A percentile compares a stretch with the other conserved stretches of the same genome.
Evolutionary conservation across 2,888 invertebrate genomes (phyloP).

Genomic region (Lingula anatina): DNA sequence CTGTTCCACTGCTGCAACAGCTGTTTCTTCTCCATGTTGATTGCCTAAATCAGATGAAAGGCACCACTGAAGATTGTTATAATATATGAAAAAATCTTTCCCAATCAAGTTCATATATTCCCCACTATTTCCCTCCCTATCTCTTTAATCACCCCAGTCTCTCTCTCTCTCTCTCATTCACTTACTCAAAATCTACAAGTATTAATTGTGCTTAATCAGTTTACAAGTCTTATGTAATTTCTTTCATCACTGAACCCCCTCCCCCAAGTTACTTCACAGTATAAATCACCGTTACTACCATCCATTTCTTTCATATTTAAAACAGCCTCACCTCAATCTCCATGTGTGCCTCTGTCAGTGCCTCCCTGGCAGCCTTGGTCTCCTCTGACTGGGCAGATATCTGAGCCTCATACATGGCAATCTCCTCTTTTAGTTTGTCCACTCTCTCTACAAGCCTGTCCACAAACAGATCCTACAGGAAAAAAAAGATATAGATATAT

Average conservation of each 20-base stretch:
- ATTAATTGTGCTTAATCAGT: too few relatives aligned
- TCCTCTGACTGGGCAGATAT: conserved; percentile 48
- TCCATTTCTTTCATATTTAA: too few relatives aligned
- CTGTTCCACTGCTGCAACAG: conserved; percentile 52
- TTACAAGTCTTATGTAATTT: too few relatives aligned
- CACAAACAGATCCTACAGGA: conserved; percentile 47
- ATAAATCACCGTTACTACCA: too few relatives aligned
- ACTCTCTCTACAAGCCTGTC: conserved; percentile 49
- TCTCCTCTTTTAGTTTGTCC: conserved; percentile 50
- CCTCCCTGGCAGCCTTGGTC: conserved; percentile 45
- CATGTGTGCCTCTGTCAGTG: conserved; percentile 49
- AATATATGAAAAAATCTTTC: neutral
- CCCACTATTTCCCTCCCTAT: too few relatives aligned
- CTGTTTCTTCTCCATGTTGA: conserved; percentile 50
- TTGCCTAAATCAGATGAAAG: conserved; percentile 25
- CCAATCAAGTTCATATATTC: neutral
- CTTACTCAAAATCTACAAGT: too few relatives aligned
- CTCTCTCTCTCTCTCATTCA: too few relatives aligned
- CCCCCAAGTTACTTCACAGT: too few relatives aligned
- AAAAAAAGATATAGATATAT: too few relatives aligned
- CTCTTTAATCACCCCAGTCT: too few relatives aligned
- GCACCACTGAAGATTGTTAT: too few relatives aligned
- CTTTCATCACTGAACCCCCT: too few relatives aligned
- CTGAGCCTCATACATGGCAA: conserved; percentile 50
- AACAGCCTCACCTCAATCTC: conserved; percentile 48